Conservation (phyloP, 2,113 vertebrate genomes). For the Protomyctophum bolini region DNA sequence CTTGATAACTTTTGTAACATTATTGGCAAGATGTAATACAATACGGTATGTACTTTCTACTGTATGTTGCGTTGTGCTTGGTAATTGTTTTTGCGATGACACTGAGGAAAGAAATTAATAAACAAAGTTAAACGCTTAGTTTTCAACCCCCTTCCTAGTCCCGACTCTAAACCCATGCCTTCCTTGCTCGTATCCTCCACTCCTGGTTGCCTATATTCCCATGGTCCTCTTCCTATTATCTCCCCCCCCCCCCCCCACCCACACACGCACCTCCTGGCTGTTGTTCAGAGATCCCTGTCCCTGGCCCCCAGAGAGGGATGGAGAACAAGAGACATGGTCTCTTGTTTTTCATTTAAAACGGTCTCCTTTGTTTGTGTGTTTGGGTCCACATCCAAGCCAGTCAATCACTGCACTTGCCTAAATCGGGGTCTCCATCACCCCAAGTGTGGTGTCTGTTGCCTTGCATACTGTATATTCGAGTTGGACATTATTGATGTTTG, state of each 20-base stretch:
- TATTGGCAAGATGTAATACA: no score
- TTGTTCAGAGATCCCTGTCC: slow-evolving; percentile 36
- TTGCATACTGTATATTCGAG: no score
- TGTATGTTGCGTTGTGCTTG: neutral
- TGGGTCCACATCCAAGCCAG: slow-evolving; percentile 15
- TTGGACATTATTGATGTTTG: no score
- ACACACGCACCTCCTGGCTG: slow-evolving; percentile 9
- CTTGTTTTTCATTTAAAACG: slow-evolving; percentile 68
- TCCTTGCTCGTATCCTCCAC: neutral
- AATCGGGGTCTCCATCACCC: slow-evolving; percentile 42
- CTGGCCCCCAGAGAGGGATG: slow-evolving; percentile 36
- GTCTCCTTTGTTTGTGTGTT: slow-evolving; percentile 50
- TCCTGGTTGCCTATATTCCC: neutral
- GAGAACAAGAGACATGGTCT: slow-evolving; percentile 37
- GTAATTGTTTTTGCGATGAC: neutral
- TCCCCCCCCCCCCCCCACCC: neutral
- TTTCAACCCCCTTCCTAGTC: no score
- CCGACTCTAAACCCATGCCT: neutral
- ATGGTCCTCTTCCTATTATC: neutral
- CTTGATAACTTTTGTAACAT: no score
- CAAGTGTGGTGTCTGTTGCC: neutral
- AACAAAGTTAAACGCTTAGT: no score
- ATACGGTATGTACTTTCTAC: neutral
- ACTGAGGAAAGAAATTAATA: no score
- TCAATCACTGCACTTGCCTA: slow-evolving; percentile 24